Evolutionary conservation across 2,113 vertebrate genomes (phyloP).

Genomic region (Brachyhypopomus occidentalis): DNA sequence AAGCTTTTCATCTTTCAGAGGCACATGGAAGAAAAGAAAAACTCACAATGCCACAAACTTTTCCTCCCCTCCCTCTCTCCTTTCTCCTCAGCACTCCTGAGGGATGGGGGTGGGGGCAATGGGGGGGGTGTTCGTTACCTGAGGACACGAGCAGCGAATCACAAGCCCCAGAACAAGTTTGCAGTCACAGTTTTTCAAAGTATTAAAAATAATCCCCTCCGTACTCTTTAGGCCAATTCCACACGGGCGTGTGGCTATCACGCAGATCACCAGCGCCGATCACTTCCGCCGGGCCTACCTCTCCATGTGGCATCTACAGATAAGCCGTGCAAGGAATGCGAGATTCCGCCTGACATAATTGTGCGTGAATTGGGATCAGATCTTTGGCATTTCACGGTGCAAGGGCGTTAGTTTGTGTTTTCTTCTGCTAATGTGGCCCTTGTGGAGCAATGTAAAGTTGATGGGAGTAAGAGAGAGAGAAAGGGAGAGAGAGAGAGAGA

Average conservation of each 20-base stretch:
- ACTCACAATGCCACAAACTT: slow-evolving; percentile 68
- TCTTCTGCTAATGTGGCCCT: slow-evolving; percentile 68
- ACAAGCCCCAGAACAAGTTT: slow-evolving; percentile 72
- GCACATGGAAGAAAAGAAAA: slow-evolving; percentile 53
- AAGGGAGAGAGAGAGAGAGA: slow-evolving; percentile 54
- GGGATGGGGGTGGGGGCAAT: neutral
- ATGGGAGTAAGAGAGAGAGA: slow-evolving; percentile 57
- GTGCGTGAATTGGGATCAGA: slow-evolving; percentile 81
- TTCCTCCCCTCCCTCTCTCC: slow-evolving; percentile 40
- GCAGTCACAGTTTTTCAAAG: slow-evolving; percentile 64
- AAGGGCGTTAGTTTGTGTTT: slow-evolving; percentile 76
- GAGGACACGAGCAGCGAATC: slow-evolving; percentile 70
- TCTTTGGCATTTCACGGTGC: slow-evolving; percentile 75
- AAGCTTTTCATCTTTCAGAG: slow-evolving; percentile 75
- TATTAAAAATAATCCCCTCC: slow-evolving; percentile 78
- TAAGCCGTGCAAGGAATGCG: slow-evolving; percentile 74
- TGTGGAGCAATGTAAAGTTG: slow-evolving; percentile 53
- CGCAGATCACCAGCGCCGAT: slow-evolving; percentile 71
- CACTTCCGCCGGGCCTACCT: slow-evolving; percentile 76
- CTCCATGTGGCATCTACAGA: slow-evolving; percentile 80
- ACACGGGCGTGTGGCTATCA: slow-evolving; percentile 81
- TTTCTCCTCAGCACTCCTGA: slow-evolving; percentile 58
- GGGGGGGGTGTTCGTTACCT: slow-evolving; percentile 61
- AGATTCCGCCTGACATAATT: slow-evolving; percentile 79
- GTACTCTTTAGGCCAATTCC: slow-evolving; percentile 81